Base-by-base conservation (phyloP, 2,888 invertebrate genomes). In the Yponomeuta cagnagella region DNA sequence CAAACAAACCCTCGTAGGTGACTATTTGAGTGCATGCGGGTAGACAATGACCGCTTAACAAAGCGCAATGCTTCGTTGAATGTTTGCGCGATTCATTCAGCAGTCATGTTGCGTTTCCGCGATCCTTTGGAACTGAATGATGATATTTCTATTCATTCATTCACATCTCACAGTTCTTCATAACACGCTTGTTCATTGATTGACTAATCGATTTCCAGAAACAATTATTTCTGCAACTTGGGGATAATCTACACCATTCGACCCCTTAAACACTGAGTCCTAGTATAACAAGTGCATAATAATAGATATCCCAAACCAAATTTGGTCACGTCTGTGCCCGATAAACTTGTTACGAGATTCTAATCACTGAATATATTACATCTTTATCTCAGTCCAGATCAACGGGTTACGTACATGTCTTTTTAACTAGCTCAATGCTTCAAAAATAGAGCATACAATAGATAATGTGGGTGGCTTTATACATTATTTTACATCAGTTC, bases 111-210 rank as follows among this genome's bases (percentile, higher is more conserved):
- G 75, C 72, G 73, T 72, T 72, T 72, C 71, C 73, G 74, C 73
- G 73, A 75, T 75, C 37, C 75, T 78, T 75, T 77, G 58, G 37
- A 37, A 79, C 73, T 76, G 77, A 79, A 79, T 76, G 76, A 75
- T 75, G 80, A 77, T 12, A 84, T 80, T 84, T 79, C 78, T 82
- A 82, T 83, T 81, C 79, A 83, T 81, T 80, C 79, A 80, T 82
- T 80, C 77, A 77, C 73, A 74, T 72, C 15, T 73, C 48, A 68
- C 70, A 67, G 52, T 10, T 33, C 65, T n/a, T 23, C 67, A 64
- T 64, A 58, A n/a, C 52, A 15, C 30, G 48, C 31, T 10, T 48
- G 68, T 48, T 52, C n/a, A 23, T 68, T 52, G 52, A 68, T 68
- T 52, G 52, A 10, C n/a, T 65, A 8, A 31, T 68, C 68, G 48